Conservation (phyloP, 2,888 invertebrate species). For the Ptilodon capucinus region DNA sequence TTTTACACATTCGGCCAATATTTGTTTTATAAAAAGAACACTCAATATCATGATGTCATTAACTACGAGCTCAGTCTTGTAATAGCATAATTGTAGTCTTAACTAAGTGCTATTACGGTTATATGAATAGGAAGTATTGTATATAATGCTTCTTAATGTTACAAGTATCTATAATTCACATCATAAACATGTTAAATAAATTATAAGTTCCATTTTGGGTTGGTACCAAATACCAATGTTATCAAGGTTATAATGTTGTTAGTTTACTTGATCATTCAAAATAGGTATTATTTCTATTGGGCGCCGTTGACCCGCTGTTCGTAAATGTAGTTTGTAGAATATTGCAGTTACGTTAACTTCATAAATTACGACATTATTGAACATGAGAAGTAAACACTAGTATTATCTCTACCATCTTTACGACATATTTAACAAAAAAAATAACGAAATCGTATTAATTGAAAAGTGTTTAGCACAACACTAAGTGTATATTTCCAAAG, state of each 20-base stretch:
- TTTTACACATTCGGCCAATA: no score
- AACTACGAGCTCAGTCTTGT: neutral
- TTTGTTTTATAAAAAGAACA: constrained; percentile 4
- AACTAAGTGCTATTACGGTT: neutral
- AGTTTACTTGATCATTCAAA: neutral
- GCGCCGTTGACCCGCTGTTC: neutral
- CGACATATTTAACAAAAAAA: neutral
- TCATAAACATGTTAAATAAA: neutral
- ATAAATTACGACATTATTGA: no score
- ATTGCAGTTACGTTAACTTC: no score
- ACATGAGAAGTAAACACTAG: no score
- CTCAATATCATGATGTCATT: neutral
- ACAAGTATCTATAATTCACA: neutral
- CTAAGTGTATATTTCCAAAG: neutral
- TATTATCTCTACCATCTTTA: neutral
- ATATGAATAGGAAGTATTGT: neutral
- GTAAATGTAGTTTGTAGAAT: neutral
- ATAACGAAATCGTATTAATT: neutral
- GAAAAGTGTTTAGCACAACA: neutral
- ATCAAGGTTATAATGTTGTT: neutral
- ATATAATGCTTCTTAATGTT: neutral
- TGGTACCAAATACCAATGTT: neutral
- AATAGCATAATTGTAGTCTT: neutral
- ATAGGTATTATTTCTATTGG: neutral
- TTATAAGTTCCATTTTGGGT: neutral